Conservation (phyloP, 2,797 vertebrate genomes). For the Gastrophryne carolinensis region DNA sequence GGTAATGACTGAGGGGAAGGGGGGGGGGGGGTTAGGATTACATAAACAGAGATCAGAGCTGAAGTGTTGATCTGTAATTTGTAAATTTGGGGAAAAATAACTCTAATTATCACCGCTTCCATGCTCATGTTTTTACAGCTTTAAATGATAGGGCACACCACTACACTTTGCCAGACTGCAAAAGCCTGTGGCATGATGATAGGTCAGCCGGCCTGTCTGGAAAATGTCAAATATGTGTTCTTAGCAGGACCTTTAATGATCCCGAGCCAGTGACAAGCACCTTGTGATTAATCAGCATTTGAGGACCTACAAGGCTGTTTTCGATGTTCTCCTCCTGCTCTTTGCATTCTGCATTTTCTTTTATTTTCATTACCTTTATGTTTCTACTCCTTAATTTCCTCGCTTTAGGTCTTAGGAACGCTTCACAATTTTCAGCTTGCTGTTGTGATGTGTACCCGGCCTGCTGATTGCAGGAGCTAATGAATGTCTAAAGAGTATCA, state of each 20-base stretch:
- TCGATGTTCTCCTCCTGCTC: too few species aligned
- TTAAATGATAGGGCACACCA: conserved; percentile 5
- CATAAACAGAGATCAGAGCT: neutral
- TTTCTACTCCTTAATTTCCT: too few species aligned
- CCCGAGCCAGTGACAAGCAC: neutral
- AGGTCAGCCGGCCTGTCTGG: neutral
- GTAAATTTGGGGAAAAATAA: neutral
- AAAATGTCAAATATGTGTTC: neutral
- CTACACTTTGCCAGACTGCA: neutral
- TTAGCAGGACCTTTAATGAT: neutral
- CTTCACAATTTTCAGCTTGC: too few species aligned
- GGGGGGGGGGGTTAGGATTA: neutral
- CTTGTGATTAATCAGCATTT: too few species aligned
- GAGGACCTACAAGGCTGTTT: too few species aligned
- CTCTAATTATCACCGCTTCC: neutral
- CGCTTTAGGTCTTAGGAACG: too few species aligned
- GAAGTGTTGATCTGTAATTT: neutral
- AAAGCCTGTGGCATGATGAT: neutral
- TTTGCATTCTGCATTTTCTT: too few species aligned
- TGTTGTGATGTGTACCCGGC: too few species aligned
- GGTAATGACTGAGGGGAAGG: neutral
- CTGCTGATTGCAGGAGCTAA: too few species aligned
- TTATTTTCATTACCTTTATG: too few species aligned
- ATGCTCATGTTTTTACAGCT: neutral
- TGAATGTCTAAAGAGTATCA: too few species aligned